Evolutionary conservation across 2,113 vertebrate species (phyloP).

Genomic region (human (Homo sapiens)): DNA sequence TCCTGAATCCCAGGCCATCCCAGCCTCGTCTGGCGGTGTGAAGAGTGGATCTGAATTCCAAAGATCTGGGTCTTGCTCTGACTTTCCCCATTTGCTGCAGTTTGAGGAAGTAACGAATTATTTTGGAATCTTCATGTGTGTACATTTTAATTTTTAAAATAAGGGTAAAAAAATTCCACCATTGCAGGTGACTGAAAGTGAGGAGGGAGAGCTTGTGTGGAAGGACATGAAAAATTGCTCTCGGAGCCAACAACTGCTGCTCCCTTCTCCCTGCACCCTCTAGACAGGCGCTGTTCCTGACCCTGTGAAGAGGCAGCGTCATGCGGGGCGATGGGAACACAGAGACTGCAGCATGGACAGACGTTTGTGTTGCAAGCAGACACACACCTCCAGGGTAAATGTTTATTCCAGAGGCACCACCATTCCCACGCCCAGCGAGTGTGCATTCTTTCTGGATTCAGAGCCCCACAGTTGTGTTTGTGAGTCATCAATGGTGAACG

Average conservation of each 20-base stretch:
- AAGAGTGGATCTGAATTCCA: background rate
- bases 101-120: background rate
- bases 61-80: background rate
- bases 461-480: accelerated
- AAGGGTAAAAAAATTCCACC: accelerated
- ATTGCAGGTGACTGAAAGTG: accelerated
- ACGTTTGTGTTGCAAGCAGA: accelerated
- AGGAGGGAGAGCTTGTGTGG: background rate
- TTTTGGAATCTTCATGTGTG: background rate
- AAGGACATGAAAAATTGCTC: no score
- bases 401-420: background rate
- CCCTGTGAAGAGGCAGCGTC: accelerated
- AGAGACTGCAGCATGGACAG: background rate
- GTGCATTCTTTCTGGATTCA: accelerated
- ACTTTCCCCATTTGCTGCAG: accelerated
- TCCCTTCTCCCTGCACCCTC: background rate
- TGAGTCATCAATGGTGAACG: background rate
- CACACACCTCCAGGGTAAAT: accelerated
- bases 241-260: background rate
- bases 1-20: no score
- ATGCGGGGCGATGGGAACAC: background rate
- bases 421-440: accelerated
- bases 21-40: no score
- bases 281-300: accelerated
- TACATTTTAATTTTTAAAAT: background rate